Evolutionary conservation across 2,113 vertebrate species (phyloP).

Genomic region (Oenanthe oenanthe): DNA sequence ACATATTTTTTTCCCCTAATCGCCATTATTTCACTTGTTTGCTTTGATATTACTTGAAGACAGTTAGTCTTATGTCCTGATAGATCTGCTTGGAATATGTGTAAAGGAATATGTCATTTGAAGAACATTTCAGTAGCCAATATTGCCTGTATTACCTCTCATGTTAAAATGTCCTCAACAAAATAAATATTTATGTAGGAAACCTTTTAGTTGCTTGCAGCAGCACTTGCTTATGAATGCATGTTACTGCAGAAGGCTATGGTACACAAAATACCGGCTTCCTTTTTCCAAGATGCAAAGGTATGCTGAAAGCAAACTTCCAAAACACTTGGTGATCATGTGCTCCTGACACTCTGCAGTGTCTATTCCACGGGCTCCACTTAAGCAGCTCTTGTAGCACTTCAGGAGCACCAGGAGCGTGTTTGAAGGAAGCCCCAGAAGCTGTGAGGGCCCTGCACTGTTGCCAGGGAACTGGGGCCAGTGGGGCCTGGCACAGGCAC

Average conservation of each 20-base stretch:
- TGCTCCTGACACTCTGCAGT: not conserved
- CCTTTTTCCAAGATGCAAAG: not conserved
- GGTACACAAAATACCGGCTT: not conserved
- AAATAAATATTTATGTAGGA: not conserved
- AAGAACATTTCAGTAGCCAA: not conserved
- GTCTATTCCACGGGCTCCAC: not conserved
- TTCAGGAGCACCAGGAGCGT: not conserved
- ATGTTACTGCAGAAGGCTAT: not conserved
- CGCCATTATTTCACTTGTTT: not conserved
- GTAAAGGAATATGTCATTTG: not conserved
- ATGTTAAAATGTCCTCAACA: not conserved
- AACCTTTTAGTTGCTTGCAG: not conserved
- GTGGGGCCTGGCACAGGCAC: not conserved
- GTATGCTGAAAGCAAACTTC: not conserved
- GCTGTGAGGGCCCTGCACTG: not conserved
- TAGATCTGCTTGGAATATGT: not conserved
- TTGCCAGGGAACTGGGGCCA: not conserved
- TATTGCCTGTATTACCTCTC: not conserved
- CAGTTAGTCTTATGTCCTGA: not conserved
- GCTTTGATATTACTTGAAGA: not conserved
- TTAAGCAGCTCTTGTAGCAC: not conserved
- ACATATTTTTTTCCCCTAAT: not conserved
- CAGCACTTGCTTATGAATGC: constrained; percentile 4
- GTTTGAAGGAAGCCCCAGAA: not conserved
- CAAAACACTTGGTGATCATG: not conserved